Conservation (phyloP, 2,888 invertebrate genomes). For the Hypolimnas misippus region DNA sequence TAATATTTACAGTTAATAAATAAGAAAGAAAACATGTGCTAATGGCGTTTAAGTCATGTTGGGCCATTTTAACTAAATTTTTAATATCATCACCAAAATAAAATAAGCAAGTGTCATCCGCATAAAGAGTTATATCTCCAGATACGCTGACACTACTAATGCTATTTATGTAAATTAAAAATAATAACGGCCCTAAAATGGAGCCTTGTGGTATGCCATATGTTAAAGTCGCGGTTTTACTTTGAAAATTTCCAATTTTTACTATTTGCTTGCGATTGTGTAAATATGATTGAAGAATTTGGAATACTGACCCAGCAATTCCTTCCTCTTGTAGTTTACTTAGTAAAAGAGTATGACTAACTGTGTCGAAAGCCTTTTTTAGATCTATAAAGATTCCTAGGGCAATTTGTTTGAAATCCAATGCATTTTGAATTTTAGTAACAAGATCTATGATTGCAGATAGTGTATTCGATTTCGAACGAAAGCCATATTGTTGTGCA, state of each 20-base stretch:
- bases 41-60: too few species aligned
- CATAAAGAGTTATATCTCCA: conserved; percentile 10
- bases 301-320: neutral
- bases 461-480: neutral
- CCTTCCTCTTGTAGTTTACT: neutral
- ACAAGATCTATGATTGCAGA: neutral
- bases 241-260: conserved; percentile 4
- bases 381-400: neutral
- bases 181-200: conserved; percentile 14
- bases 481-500: neutral
- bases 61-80: too few species aligned
- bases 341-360: too few species aligned
- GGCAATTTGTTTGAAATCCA: neutral
- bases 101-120: too few species aligned
- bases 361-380: neutral
- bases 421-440: neutral
- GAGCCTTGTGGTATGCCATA: conserved; percentile 19
- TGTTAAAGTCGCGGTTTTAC: neutral
- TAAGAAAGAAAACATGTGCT: too few species aligned
- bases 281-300: conserved; percentile 10
- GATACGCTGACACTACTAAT: conserved; percentile 2
- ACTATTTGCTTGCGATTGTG: neutral
- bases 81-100: too few species aligned
- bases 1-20: too few species aligned
- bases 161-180: conserved; percentile 21